Evolutionary conservation across 2,113 vertebrate genomes (phyloP).

Genomic region (Psittacula cyanocephala): DNA sequence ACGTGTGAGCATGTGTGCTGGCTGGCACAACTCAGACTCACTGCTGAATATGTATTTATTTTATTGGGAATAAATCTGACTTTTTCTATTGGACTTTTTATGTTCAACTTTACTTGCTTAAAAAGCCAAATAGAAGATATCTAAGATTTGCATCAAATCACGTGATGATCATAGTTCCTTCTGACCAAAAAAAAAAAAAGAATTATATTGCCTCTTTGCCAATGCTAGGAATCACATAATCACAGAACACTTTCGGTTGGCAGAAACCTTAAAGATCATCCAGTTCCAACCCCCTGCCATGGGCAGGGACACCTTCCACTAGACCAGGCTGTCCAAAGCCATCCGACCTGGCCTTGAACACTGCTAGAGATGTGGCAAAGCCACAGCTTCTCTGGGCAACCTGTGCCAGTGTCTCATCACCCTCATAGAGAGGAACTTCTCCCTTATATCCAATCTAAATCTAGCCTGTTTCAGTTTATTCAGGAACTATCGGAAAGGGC

Average conservation of each 20-base stretch:
- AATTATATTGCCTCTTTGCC: not conserved
- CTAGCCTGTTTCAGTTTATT: not conserved
- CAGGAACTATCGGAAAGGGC: accelerated
- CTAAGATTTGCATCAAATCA: not conserved
- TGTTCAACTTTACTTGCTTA: not conserved
- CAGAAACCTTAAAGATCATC: not conserved
- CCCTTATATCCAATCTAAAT: not conserved
- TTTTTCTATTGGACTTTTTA: not conserved
- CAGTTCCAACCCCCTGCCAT: not conserved
- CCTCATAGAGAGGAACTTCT: not conserved
- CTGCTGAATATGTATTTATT: not conserved
- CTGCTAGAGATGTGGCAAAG: not conserved
- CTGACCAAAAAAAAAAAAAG: not conserved
- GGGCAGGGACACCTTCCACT: not conserved
- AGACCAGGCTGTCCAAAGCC: not conserved
- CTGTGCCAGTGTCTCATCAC: not conserved
- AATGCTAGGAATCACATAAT: not conserved
- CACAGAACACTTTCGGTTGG: not conserved
- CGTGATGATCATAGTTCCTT: not conserved
- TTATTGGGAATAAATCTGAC: not conserved
- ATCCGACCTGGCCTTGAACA: not conserved
- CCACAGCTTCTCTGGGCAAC: not conserved
- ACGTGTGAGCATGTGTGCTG: accelerated
- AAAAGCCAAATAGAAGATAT: not conserved
- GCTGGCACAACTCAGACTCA: accelerated